Conservation (phyloP, 2,888 invertebrate species). For the Pemphredon lugubris region DNA sequence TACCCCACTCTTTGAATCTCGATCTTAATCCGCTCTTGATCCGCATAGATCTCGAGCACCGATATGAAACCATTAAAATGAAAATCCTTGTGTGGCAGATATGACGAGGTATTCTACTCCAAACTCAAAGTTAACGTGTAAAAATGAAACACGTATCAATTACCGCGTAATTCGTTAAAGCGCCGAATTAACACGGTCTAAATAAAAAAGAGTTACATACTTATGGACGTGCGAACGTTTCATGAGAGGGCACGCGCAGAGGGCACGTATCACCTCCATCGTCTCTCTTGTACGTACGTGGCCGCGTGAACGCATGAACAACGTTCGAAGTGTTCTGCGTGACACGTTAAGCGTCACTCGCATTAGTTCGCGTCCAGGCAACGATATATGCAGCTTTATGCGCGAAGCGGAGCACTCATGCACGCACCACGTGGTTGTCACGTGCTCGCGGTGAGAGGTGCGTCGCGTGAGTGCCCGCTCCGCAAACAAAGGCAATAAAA, state of each 20-base stretch:
- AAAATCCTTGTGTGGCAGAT: too few relatives aligned
- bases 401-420: slow-evolving; percentile 58
- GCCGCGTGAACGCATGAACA: neutral
- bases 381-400: slow-evolving; percentile 14
- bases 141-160: too few relatives aligned
- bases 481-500: slow-evolving; percentile 65
- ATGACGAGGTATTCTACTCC: too few relatives aligned
- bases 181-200: too few relatives aligned
- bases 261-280: neutral
- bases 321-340: slow-evolving; percentile 22
- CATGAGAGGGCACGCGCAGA: neutral
- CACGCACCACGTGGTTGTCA: slow-evolving; percentile 67
- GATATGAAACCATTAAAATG: too few relatives aligned
- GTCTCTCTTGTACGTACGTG: slow-evolving; percentile 1
- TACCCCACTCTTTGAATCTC: too few relatives aligned
- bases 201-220: too few relatives aligned
- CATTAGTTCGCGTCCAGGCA: slow-evolving; percentile 22
- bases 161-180: too few relatives aligned
- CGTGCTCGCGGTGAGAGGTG: slow-evolving; percentile 65
- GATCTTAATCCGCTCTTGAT: too few relatives aligned
- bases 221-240: neutral
- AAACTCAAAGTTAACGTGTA: too few relatives aligned
- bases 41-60: too few relatives aligned
- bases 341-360: slow-evolving; percentile 19
- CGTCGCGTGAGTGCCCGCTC: slow-evolving; percentile 50